Evolutionary conservation across 2,113 vertebrate genomes (phyloP).

Genomic region (Otus sunia): DNA sequence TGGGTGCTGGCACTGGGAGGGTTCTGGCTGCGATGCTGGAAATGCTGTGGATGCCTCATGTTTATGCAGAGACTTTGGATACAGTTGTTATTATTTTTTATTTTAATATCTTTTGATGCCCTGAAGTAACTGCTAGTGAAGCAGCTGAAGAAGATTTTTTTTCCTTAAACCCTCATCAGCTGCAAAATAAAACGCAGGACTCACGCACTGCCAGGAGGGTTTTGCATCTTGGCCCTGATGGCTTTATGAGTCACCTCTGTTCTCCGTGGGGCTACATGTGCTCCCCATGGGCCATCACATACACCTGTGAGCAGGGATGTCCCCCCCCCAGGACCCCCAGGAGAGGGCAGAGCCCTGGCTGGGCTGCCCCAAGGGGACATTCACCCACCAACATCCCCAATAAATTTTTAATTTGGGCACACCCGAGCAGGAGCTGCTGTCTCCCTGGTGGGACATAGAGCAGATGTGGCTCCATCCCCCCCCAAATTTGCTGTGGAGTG

Average conservation of each 20-base stretch:
- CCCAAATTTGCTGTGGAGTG: too few relatives aligned
- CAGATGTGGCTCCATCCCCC: not conserved
- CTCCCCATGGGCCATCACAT: not conserved
- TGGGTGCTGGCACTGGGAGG: not conserved
- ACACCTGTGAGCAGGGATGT: not conserved
- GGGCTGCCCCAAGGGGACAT: not conserved
- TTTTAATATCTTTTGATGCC: not conserved
- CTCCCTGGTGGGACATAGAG: not conserved
- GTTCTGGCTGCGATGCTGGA: not conserved
- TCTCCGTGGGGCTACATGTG: not conserved
- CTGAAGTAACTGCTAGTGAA: accelerated
- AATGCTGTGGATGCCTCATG: not conserved
- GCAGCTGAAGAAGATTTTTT: not conserved
- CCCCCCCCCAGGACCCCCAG: not conserved
- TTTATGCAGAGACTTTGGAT: not conserved
- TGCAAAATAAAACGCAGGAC: not conserved
- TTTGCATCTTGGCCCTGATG: accelerated
- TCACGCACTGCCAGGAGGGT: accelerated
- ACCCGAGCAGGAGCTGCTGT: not conserved
- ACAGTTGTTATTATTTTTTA: not conserved
- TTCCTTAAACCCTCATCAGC: not conserved
- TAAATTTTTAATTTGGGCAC: not conserved
- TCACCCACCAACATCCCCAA: too few relatives aligned
- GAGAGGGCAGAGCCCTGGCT: not conserved
- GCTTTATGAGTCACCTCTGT: not conserved